Evolutionary conservation across 2,113 vertebrate genomes (phyloP), one percentile per base, ranked within the genome.

Genomic region (Orientallactaga bullata): DNA sequence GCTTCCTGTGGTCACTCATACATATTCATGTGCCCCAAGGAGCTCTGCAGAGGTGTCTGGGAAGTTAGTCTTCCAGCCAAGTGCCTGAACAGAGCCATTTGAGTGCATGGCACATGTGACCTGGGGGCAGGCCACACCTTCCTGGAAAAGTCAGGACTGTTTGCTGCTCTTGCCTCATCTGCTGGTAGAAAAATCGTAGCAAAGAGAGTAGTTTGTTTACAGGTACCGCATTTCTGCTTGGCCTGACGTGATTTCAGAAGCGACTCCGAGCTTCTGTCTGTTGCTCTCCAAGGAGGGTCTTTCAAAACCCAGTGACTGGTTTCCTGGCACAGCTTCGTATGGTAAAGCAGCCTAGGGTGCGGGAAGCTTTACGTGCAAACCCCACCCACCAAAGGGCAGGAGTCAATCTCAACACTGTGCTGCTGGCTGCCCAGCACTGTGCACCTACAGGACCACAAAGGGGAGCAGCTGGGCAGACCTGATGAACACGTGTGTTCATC

Each of bases 401-500:
- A 20, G 3, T 47, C 28, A 6, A 4, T 37, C 35, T 60, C 5
- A 1, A 21, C 5, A 30, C n/a, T 6, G 47, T 6, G 47, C 35
- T 39, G 39, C 83, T 72, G 32, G 66, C 35, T 63, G 20, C 17
- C 39, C 73, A 37, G 16, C 68, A 30, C 61, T 21, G 51, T 32
- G n/a, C 61, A 11, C 68, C 58, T 10, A 1, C 18, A 55, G 0
- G 11, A 74, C 39, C 60, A 32, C 66, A n/a, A 16, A 28, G 63
- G 3, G 8, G n/a, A 90, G 37, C 37, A 0, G 13, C 13, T 2
- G 3, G 16, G 47, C 5, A 13, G 1, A 65, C 60, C 71, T 66
- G 26, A 42, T 63, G 3, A 0, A 37, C n/a, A n/a, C n/a, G 2
- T 0, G 0, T 3, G 1, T 68, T 16, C 51, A 69, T 21, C 30